Conservation (phyloP, 2,797 vertebrate genomes). For the Streptopelia turtur region DNA sequence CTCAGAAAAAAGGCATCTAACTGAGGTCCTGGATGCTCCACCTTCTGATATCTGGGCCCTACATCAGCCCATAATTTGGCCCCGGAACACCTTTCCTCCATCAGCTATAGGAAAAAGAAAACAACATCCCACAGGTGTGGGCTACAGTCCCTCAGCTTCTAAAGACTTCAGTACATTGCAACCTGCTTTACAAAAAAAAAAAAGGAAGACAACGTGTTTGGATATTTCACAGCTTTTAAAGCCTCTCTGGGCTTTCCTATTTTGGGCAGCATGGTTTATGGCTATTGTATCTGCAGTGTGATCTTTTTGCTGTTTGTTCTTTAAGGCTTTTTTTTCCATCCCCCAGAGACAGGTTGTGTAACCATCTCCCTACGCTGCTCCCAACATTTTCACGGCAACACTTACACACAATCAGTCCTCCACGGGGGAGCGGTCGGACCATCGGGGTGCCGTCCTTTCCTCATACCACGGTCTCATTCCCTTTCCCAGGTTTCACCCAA, state of each 20-base stretch:
- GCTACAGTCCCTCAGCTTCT: neutral
- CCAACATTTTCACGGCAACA: neutral
- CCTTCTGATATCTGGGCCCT: neutral
- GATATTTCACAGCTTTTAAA: conserved; percentile 80
- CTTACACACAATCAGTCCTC: neutral
- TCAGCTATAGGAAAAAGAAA: neutral
- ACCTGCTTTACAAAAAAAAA: conserved; percentile 28
- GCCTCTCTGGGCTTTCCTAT: conserved; percentile 71
- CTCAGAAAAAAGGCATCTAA: neutral
- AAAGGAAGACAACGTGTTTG: conserved; percentile 5
- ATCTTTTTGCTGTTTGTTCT: conserved; percentile 22
- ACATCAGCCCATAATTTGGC: neutral
- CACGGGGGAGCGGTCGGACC: neutral
- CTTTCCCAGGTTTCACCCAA: conserved; percentile 93
- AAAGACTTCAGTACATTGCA: conserved; percentile 33
- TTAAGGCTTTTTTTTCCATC: neutral
- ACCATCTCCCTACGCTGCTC: neutral
- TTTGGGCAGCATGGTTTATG: conserved; percentile 64
- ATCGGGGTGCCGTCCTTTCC: fast-evolving
- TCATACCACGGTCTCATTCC: conserved; percentile 96
- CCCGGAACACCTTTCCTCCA: neutral
- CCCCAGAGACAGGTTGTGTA: conserved; percentile 3
- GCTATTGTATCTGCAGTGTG: conserved; percentile 21
- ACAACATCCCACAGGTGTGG: neutral
- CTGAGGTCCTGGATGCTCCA: neutral